These are phyloP conservation scores for Diadophis punctatus DNA, from an alignment of 2,113 vertebrate genomes.

Conservation along the genomic window DNA sequence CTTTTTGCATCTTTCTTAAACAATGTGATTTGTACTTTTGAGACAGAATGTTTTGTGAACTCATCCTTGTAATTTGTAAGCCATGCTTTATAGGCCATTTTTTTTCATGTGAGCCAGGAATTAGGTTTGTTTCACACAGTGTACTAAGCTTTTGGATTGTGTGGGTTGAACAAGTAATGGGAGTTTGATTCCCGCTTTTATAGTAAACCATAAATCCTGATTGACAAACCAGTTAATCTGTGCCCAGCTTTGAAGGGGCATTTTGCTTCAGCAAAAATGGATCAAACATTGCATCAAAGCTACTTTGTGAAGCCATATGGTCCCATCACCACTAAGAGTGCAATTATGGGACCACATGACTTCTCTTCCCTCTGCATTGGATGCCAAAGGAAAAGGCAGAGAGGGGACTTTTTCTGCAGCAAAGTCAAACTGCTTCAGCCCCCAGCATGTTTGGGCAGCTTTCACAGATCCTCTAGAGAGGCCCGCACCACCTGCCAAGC, in stretches of 20 bases:
- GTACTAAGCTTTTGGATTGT: not conserved
- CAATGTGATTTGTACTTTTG: not conserved
- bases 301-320: not conserved
- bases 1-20: not conserved
- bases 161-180: not conserved
- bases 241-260: not conserved
- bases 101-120: not conserved
- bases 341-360: not conserved
- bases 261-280: not conserved
- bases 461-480: not conserved
- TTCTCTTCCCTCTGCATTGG: not conserved
- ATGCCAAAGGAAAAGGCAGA: not conserved
- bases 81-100: not conserved
- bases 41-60: not conserved
- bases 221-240: not conserved
- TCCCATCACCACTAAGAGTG: not conserved
- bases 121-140: not conserved
- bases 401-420: not conserved
- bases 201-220: not conserved
- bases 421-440: not conserved
- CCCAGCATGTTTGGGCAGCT: not conserved
- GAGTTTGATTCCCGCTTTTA: not conserved
- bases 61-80: not conserved
- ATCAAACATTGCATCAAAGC: not conserved
- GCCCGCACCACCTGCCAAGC: not conserved